phyloP scores from a whole-genome alignment of 2,113 vertebrate genomes.

The Opisthocomus hoazin region DNA sequence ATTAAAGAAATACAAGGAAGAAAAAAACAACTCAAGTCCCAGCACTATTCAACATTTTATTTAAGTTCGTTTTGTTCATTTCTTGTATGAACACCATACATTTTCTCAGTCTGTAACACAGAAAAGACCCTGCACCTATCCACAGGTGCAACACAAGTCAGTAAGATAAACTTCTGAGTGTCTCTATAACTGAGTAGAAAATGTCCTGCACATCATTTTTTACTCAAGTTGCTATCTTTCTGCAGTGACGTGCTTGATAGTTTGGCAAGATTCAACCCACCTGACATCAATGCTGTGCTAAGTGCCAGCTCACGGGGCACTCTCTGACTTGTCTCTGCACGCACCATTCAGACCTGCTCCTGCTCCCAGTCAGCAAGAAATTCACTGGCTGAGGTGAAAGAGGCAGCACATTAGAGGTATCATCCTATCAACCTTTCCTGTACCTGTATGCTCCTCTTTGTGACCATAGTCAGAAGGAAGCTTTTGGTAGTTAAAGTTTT shows the following conservation, averaged over 20 bases:
- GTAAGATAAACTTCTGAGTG: background rate
- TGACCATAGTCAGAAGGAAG: background rate
- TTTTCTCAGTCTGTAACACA: background rate
- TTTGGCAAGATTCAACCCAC: background rate
- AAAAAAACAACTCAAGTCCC: background rate
- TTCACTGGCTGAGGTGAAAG: background rate
- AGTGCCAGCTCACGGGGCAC: background rate
- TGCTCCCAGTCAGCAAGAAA: background rate
- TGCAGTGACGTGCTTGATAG: background rate
- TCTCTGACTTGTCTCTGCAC: background rate
- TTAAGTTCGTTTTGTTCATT: background rate
- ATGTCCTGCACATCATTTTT: background rate
- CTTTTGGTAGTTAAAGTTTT: background rate
- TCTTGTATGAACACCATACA: background rate
- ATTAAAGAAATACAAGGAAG: background rate
- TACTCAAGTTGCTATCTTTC: background rate
- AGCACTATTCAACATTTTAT: background rate
- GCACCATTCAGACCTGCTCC: background rate
- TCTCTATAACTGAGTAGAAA: background rate
- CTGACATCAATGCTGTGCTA: background rate
- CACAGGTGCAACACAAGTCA: background rate
- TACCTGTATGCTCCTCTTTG: background rate
- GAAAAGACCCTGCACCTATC: background rate
- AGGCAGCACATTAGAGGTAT: background rate
- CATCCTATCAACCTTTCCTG: background rate